Evolutionary conservation across 2,888 invertebrate species (phyloP).

Genomic region (Lasioglossum vierecki): DNA sequence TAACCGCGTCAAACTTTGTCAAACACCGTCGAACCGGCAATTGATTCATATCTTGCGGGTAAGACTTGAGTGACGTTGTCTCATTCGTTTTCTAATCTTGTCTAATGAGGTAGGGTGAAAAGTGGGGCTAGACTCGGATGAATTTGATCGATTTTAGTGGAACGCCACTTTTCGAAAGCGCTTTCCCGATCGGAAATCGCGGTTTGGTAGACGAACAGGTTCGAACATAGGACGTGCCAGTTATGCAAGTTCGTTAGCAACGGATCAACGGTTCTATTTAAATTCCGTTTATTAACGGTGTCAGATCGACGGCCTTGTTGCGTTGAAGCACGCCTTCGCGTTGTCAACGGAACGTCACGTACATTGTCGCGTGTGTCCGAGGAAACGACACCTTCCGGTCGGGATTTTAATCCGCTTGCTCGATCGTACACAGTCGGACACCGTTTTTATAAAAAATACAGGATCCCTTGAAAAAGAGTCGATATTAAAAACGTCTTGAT

Average conservation of each 20-base stretch:
- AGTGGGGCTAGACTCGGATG: not conserved
- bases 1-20: not conserved
- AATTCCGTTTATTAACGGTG: constrained; percentile 52
- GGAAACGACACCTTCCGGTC: constrained; percentile 10
- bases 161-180: not conserved
- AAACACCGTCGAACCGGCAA: not conserved
- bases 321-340: constrained; percentile 44
- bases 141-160: not conserved
- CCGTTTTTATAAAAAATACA: not conserved
- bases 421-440: not conserved
- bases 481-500: too few species aligned
- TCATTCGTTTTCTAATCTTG: too few species aligned
- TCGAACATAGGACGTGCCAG: constrained; percentile 19
- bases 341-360: constrained; percentile 42
- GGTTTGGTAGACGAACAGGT: not conserved
- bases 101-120: too few species aligned
- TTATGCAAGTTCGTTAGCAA: constrained; percentile 59
- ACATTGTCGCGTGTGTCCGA: constrained; percentile 22
- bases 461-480: too few species aligned
- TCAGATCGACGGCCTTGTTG: constrained; percentile 31
- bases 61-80: too few species aligned
- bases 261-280: constrained; percentile 58
- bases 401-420: constrained; percentile 29
- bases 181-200: constrained; percentile 23
- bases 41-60: too few species aligned